Base-by-base conservation (phyloP, 2,113 vertebrate genomes). In the Rhynchopsitta pachyrhyncha region DNA sequence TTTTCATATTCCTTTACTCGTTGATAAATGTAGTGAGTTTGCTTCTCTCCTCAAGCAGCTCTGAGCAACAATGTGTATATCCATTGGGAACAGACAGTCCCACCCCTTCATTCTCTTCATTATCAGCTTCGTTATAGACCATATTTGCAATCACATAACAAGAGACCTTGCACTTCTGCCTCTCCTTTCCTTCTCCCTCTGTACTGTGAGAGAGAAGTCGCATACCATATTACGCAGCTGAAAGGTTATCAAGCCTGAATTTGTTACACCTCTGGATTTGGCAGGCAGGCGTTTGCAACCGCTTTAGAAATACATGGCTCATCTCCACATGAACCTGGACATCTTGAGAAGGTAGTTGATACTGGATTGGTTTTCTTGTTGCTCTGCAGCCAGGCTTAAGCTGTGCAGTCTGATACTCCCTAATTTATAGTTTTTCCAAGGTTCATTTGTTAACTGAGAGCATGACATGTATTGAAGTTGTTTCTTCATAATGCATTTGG, bases 401-500 rank as follows among this genome's bases (percentile, higher is more conserved):
- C 79, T 60, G 8, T 68, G 76, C 80, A 55, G 53, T 77, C 59
- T 86, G 82, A 92, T 95, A 78, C 29, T 95, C 68, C 50, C 73
- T 96, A 96, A 95, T 57, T 95, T 92, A 94, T 93, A 93, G 82
- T 92, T 92, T 94, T 94, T 86, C 76, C 73, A 84, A 84, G 86
- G 92, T 92, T 94, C 92, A 96, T 97, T 97, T 96, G 95, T 93
- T 97, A 90, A 71, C 95, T 75, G 82, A 92, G 86, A 90, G 73
- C 92, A 49, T 96, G 92, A 92, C 95, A 90, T 70, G 35, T 90
- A 81, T 90, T 92, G 85, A 92, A 93, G 90, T 86, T 94, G 89
- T 95, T 93, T 89, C 95, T 92, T 93, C 90, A 95, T 96, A 94
- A 96, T 88, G 79, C 86, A 28, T 78, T 96, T 93, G 96, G 82